Evolutionary conservation across 2,888 invertebrate species (phyloP), one percentile per base, ranked within the genome.

Genomic region (Diplazon laetatorius): DNA sequence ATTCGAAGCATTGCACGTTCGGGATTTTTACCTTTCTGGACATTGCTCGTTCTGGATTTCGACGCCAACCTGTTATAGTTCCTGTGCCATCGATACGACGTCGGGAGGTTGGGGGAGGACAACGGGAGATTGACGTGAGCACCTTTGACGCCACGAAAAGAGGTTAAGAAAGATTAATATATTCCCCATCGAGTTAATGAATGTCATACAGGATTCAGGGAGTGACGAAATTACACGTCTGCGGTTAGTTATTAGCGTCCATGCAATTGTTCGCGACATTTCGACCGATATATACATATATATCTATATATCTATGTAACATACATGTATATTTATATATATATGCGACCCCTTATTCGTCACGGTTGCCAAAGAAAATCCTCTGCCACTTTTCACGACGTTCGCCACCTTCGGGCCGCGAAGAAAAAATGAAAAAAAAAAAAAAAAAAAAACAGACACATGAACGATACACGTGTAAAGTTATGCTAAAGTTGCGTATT

Each of bases 251-350:
- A 74, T 78, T 78, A 78, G 42, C 69, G 30, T 44, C 52, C 55
- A 35, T 39, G 70, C 70, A 60, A 78, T 78, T 78, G 74, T 78
- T 74, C 74, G 73, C 78, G 78, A 74, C 74, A 78, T 78, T 78
- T 78, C 52, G 46, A 78, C 55, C 74, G 65, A 66, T 18, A 42
- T 37, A 20, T n/a, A n/a, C n/a, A n/a, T n/a, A n/a, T n/a, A n/a
- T n/a, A n/a, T n/a, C n/a, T n/a, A n/a, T n/a, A n/a, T n/a, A n/a
- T n/a, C n/a, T n/a, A n/a, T n/a, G n/a, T n/a, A n/a, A n/a, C n/a
- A n/a, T n/a, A n/a, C n/a, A n/a, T n/a, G n/a, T n/a, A n/a, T n/a
- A n/a, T n/a, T n/a, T n/a, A n/a, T n/a, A n/a, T n/a, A n/a, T n/a
- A n/a, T n/a, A n/a, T n/a, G n/a, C n/a, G n/a, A n/a, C n/a, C n/a